A percentile compares a stretch with the other conserved stretches of the same genome.
These are phyloP conservation scores for Malthinus seriepunctatus DNA, from an alignment of 2,888 invertebrate species.

Conservation along the genomic window DNA sequence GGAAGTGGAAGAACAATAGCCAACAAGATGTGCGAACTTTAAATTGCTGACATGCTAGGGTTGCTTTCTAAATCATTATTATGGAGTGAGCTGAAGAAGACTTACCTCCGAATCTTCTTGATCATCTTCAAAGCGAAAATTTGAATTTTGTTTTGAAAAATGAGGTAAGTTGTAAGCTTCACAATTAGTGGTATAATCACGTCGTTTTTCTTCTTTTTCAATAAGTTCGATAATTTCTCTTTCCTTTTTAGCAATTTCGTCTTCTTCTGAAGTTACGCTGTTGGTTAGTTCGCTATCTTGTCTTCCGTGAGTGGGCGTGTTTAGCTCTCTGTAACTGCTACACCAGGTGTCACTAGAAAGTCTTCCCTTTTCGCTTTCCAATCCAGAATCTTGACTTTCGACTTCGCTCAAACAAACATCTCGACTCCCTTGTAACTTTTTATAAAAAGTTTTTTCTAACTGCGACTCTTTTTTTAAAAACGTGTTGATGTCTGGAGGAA, in stretches of 20 bases:
- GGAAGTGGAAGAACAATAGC: neutral
- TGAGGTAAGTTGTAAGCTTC: constrained; percentile 45
- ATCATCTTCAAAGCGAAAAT: constrained; percentile 36
- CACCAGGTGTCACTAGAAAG: constrained; percentile 65
- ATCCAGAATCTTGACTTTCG: constrained; percentile 79
- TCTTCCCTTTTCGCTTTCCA: constrained; percentile 64
- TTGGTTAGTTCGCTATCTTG: constrained; percentile 78
- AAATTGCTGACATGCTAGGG: neutral
- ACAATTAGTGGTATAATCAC: constrained; percentile 34
- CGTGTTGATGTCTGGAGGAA: constrained; percentile 79
- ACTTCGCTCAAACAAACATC: constrained; percentile 47
- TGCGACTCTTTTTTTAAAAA: constrained; percentile 81
- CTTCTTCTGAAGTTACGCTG: constrained; percentile 78
- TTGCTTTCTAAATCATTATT: too few relatives aligned
- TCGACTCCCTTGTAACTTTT: constrained; percentile 54
- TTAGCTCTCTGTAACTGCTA: constrained; percentile 48
- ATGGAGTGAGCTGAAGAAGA: neutral
- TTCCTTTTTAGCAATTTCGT: constrained; percentile 70
- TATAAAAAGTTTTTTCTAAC: constrained; percentile 75
- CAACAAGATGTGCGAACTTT: neutral
- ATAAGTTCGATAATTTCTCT: constrained; percentile 67
- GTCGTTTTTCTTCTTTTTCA: constrained; percentile 65
- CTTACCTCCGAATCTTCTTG: constrained; percentile 49
- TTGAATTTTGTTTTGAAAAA: constrained; percentile 34
- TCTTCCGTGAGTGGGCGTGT: constrained; percentile 64